These are phyloP conservation scores for Hypotaenidia okinawae DNA, from an alignment of 2,797 vertebrate species.

Conservation along the genomic window DNA sequence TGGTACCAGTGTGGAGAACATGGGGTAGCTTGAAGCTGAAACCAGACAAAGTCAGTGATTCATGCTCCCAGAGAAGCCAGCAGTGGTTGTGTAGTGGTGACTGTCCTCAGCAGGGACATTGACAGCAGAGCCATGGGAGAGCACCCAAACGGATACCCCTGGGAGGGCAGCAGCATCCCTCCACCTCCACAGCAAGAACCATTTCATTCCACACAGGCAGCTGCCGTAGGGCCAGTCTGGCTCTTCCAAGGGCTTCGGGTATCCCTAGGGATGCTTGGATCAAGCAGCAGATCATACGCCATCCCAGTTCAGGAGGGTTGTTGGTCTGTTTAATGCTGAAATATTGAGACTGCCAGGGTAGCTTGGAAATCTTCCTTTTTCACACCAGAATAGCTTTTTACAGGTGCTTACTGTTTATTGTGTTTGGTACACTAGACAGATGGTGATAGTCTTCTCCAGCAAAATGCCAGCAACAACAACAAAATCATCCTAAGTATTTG, in stretches of 20 bases:
- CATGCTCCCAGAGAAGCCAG: neutral
- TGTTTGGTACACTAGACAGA: neutral
- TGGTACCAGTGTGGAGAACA: rapidly evolving
- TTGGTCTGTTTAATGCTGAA: conserved; percentile 13
- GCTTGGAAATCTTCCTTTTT: conserved; percentile 12
- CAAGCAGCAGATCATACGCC: neutral
- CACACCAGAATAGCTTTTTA: conserved; percentile 9
- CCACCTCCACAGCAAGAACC: neutral
- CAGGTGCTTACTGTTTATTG: conserved; percentile 41
- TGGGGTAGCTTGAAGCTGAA: neutral
- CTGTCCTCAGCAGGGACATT: neutral
- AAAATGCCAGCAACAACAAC: conserved; percentile 31
- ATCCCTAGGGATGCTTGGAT: neutral
- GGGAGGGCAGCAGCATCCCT: neutral
- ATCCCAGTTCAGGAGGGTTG: neutral
- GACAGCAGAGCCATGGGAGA: neutral
- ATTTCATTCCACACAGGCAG: rapidly evolving
- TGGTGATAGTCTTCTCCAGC: conserved; percentile 34
- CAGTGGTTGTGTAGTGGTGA: rapidly evolving
- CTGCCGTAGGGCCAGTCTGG: neutral
- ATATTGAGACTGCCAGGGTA: neutral
- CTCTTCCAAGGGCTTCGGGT: neutral
- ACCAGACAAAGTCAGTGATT: neutral
- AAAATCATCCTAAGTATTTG: conserved; percentile 2
- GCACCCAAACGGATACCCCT: neutral